Conservation (phyloP, 2,113 vertebrate genomes). For the Thamnaconus septentrionalis region DNA sequence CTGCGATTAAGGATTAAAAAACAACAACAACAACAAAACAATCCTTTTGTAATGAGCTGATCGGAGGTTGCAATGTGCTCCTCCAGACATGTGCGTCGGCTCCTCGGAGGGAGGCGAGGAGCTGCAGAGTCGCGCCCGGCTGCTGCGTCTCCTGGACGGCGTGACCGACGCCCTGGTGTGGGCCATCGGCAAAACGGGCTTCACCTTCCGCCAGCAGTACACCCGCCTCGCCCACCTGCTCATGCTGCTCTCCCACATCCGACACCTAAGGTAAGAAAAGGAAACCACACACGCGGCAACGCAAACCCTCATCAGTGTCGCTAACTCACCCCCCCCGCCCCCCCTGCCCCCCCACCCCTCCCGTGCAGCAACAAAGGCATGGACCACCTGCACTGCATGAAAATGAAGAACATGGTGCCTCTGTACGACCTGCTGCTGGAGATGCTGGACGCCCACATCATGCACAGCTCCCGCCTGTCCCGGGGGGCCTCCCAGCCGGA, state of each 20-base stretch:
- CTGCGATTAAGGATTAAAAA: too few species aligned
- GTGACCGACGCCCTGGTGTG: conserved; percentile 93
- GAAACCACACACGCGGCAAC: too few species aligned
- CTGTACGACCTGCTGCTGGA: conserved; percentile 95
- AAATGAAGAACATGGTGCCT: conserved; percentile 94
- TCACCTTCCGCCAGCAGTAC: conserved; percentile 87
- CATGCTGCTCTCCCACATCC: conserved; percentile 94
- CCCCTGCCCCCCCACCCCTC: background rate
- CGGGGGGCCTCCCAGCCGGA: conserved; percentile 15
- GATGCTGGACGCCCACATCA: conserved; percentile 94
- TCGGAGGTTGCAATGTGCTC: background rate
- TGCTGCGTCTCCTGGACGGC: conserved; percentile 83
- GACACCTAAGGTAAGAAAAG: conserved; percentile 85
- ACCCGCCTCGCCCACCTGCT: conserved; percentile 89
- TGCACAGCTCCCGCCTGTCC: conserved; percentile 76
- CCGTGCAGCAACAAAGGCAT: conserved; percentile 93
- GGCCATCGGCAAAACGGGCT: conserved; percentile 88
- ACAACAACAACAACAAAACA: too few species aligned
- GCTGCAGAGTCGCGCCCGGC: conserved; percentile 82
- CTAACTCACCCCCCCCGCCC: too few species aligned
- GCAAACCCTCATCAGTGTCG: too few species aligned
- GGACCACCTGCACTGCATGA: conserved; percentile 98
- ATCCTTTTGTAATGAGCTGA: background rate
- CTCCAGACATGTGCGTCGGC: conserved; percentile 84
- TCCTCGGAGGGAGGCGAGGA: conserved; percentile 78